Conservation (phyloP, 2,888 invertebrate species). For the Sesia bembeciformis region DNA sequence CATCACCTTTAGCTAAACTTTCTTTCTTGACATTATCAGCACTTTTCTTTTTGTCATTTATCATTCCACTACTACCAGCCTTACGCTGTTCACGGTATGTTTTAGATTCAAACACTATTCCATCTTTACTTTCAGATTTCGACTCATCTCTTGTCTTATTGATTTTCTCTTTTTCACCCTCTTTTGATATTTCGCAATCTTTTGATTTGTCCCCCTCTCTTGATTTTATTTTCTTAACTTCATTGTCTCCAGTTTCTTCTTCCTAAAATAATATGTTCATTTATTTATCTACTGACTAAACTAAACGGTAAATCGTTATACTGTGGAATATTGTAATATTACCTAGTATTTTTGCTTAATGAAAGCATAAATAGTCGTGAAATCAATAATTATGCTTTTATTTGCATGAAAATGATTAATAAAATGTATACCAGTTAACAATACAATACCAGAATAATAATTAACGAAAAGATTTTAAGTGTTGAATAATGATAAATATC, state of each 20-base stretch:
- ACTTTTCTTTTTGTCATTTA: conserved; percentile 62
- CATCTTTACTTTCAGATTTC: conserved; percentile 42
- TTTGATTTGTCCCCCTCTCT: conserved; percentile 50
- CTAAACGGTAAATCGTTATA: no score
- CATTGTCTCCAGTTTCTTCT: conserved; percentile 55
- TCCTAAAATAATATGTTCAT: conserved; percentile 28
- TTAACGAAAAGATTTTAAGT: no score
- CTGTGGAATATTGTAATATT: no score
- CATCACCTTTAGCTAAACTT: conserved; percentile 17
- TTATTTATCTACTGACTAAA: no score
- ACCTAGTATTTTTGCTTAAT: no score
- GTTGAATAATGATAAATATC: no score
- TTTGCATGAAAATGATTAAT: no score
- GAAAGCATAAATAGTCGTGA: no score
- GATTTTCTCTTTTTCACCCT: conserved; percentile 57
- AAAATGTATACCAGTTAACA: no score
- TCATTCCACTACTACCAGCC: conserved; percentile 30
- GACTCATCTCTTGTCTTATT: conserved; percentile 40
- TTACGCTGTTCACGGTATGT: conserved; percentile 58
- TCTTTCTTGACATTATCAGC: conserved; percentile 59
- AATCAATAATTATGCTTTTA: no score
- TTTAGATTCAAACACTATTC: conserved; percentile 55
- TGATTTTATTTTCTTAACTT: conserved; percentile 63
- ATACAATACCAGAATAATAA: no score
- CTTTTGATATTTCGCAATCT: conserved; percentile 29